Evolutionary conservation across 1,140 invertebrate genomes (phyloP).

Genomic region (Bombus waltoni): DNA sequence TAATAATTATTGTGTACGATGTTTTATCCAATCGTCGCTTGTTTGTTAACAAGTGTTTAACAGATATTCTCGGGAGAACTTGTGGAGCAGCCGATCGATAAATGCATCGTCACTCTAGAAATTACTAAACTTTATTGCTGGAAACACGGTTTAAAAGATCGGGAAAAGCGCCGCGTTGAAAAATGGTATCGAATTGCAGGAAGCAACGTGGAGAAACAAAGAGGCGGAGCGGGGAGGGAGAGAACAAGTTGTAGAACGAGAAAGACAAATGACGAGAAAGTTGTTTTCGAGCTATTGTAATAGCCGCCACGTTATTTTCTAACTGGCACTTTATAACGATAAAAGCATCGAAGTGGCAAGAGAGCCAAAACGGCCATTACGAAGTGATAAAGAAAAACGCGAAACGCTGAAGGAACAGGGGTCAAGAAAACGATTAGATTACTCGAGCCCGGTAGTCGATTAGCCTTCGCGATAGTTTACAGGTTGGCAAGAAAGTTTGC

Average conservation of each 20-base stretch:
- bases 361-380: neutral
- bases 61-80: too few species aligned
- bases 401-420: neutral
- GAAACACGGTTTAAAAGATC: neutral
- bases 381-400: neutral
- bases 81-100: neutral
- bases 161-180: neutral
- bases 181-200: neutral
- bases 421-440: neutral
- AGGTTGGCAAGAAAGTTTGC: neutral
- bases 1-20: too few species aligned
- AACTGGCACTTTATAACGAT: neutral
- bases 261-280: neutral
- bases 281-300: neutral
- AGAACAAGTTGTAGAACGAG: too few species aligned
- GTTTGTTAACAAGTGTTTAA: too few species aligned
- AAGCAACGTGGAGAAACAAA: neutral
- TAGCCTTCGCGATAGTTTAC: conserved; percentile 2
- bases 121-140: neutral
- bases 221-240: too few species aligned
- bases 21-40: too few species aligned
- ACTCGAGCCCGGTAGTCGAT: neutral
- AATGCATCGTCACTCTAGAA: neutral
- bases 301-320: neutral
- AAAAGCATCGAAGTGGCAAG: neutral